Percentiles rank a stretch among this genome's conserved stretches.
Evolutionary conservation across 2,797 vertebrate species (phyloP).

Genomic region (Cuniculus paca): DNA sequence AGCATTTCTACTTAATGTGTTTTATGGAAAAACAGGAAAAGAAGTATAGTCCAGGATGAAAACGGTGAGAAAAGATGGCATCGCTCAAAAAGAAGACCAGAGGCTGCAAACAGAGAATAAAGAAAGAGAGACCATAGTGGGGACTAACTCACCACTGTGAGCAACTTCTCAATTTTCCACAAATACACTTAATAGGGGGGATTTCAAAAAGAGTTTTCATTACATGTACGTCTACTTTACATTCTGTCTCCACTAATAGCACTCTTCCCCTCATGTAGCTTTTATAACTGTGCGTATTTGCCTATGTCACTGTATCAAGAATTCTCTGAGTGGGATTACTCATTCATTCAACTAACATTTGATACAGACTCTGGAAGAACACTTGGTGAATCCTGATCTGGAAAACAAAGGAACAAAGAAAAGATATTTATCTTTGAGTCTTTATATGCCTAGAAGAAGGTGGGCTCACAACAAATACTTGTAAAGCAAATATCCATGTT

Average conservation of each 20-base stretch:
- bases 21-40: background rate
- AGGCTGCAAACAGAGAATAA: background rate
- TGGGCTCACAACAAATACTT: background rate
- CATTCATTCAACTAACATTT: background rate
- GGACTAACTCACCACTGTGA: background rate
- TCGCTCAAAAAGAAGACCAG: background rate
- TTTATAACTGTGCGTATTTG: background rate
- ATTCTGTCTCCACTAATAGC: background rate
- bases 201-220: background rate
- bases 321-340: background rate
- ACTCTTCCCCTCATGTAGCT: fast-evolving
- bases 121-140: background rate
- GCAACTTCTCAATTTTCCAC: too few species aligned
- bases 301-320: background rate
- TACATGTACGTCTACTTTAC: background rate
- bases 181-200: background rate
- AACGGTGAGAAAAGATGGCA: background rate
- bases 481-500: background rate
- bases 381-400: background rate
- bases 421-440: background rate
- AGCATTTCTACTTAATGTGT: background rate
- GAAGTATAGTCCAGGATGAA: background rate
- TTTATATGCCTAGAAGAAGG: constrained; percentile 8
- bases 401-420: background rate
- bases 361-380: background rate